These are phyloP conservation scores for Archivesica marissinica DNA, from an alignment of 1,140 invertebrate genomes.

Conservation along the genomic window DNA sequence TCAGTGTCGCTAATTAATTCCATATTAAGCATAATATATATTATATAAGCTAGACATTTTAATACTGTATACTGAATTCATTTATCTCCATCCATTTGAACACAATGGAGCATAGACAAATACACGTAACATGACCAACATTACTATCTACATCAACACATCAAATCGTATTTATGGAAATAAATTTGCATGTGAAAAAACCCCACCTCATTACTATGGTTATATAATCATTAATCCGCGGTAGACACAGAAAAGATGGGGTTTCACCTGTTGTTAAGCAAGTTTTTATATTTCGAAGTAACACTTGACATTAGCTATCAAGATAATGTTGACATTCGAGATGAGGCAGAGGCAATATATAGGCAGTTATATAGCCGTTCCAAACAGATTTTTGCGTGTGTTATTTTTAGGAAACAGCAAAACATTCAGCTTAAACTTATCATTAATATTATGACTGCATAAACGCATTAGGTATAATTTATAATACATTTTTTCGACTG, in stretches of 20 bases:
- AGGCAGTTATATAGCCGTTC: neutral
- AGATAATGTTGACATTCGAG: neutral
- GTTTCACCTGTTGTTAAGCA: neutral
- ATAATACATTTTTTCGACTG: constrained; percentile 20
- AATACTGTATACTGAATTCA: too few relatives aligned
- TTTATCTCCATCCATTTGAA: neutral
- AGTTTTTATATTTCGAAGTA: neutral
- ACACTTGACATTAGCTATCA: neutral
- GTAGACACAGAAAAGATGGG: neutral
- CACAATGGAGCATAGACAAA: neutral
- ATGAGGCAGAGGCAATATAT: neutral
- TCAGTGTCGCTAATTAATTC: too few relatives aligned
- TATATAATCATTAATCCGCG: neutral
- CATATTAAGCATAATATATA: too few relatives aligned
- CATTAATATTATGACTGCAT: constrained; percentile 29
- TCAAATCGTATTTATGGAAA: too few relatives aligned
- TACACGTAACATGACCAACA: too few relatives aligned
- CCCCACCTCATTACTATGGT: neutral
- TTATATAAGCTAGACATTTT: too few relatives aligned
- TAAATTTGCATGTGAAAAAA: neutral
- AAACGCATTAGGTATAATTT: constrained; percentile 37
- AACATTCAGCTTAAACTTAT: constrained; percentile 9
- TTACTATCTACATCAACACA: too few relatives aligned
- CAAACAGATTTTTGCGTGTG: neutral
- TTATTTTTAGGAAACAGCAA: neutral